These are phyloP conservation scores for Gisinianus flammeolus DNA, from an alignment of 2,888 invertebrate genomes.

Conservation along the genomic window DNA sequence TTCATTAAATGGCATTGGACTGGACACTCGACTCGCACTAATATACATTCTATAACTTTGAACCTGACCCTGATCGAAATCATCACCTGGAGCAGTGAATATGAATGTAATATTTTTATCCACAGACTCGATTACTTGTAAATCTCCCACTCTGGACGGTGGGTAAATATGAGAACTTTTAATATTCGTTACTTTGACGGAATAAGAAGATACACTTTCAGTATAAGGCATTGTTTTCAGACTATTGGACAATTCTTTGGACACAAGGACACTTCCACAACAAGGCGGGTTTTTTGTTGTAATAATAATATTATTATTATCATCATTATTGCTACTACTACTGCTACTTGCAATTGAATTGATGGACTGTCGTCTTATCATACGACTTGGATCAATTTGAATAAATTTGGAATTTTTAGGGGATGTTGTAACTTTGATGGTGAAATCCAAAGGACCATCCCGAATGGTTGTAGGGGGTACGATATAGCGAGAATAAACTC, in stretches of 20 bases:
- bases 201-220: conserved; percentile 54
- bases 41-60: conserved; percentile 50
- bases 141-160: conserved; percentile 67
- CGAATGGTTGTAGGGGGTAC: conserved; percentile 60
- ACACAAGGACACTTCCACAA: conserved; percentile 63
- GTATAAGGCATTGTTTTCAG: conserved; percentile 55
- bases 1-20: background rate
- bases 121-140: conserved; percentile 64
- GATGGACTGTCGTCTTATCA: too few species aligned
- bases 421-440: conserved; percentile 53
- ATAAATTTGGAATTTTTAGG: conserved; percentile 53
- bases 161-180: conserved; percentile 56
- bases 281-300: conserved; percentile 63
- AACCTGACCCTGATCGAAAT: conserved; percentile 60
- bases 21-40: background rate
- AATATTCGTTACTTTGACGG: conserved; percentile 51
- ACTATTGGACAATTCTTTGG: conserved; percentile 39
- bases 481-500: conserved; percentile 70
- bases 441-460: conserved; percentile 50
- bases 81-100: conserved; percentile 68
- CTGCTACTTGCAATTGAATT: too few species aligned
- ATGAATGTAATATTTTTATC: conserved; percentile 65
- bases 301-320: too few species aligned
- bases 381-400: background rate
- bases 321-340: too few species aligned